A percentile compares a stretch with the other conserved stretches of the same genome.
Conservation (phyloP, 2,797 vertebrate genomes). For the Cottoperca gobio region DNA sequence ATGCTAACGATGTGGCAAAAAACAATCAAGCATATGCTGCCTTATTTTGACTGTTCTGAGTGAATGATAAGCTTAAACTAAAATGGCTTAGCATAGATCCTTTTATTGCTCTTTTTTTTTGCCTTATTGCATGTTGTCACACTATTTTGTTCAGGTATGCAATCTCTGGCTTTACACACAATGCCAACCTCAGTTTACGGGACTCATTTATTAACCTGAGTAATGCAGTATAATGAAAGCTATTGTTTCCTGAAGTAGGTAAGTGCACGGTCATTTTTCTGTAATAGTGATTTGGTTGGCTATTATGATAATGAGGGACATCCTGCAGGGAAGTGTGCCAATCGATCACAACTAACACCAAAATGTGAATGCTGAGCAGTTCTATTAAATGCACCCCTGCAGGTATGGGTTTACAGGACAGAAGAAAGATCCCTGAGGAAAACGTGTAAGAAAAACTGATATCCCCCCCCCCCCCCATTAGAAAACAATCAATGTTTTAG, state of each 20-base stretch:
- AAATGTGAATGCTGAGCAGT: slow-evolving; percentile 43
- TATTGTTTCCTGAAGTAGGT: slow-evolving; percentile 68
- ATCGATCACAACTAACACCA: slow-evolving; percentile 67
- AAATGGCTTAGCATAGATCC: neutral
- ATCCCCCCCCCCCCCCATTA: no score
- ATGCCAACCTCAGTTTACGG: slow-evolving; percentile 26
- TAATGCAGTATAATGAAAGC: slow-evolving; percentile 51
- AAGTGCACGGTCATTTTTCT: slow-evolving; percentile 64
- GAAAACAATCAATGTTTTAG: slow-evolving; percentile 21
- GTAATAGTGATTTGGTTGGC: slow-evolving; percentile 63
- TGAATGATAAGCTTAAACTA: slow-evolving; percentile 33
- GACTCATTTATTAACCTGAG: slow-evolving; percentile 50
- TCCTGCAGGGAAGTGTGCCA: slow-evolving; percentile 63
- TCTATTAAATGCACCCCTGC: slow-evolving; percentile 51
- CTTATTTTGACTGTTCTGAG: slow-evolving; percentile 34
- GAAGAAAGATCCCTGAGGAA: slow-evolving; percentile 24
- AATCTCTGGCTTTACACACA: slow-evolving; percentile 27
- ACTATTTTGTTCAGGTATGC: slow-evolving; percentile 11
- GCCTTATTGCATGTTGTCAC: slow-evolving; percentile 25
- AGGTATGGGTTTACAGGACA: slow-evolving; percentile 38
- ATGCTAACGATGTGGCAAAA: slow-evolving; percentile 30
- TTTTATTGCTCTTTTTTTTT: slow-evolving; percentile 16
- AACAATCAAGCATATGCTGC: slow-evolving; percentile 9
- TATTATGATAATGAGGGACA: slow-evolving; percentile 72
- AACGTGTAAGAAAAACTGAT: slow-evolving; percentile 42